Evolutionary conservation across 23 tunicate species (phyloP), one percentile per base, ranked within the genome.

Genomic region (Styela clava): DNA sequence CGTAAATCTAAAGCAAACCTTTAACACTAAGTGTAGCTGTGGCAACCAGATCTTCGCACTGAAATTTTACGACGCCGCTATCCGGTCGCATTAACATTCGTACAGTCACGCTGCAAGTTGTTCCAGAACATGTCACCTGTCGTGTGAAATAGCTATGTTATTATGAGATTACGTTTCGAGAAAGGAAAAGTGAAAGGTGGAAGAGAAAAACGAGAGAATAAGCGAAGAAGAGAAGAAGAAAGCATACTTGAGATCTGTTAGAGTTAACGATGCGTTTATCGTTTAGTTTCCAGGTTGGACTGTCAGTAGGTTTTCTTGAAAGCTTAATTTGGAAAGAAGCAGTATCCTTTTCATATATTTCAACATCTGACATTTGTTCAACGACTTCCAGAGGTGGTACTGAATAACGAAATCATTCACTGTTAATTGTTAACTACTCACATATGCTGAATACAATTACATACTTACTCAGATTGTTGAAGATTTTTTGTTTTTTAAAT

Each of bases 321-420:
- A 83, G 16, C 24, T 36, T 33, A 21, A 83, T 69, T 74, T 74
- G 73, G 33, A 83, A 83, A 33, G 80, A 36, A 33, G 63, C 86
- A n/a, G 79, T 74, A 27, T 64, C 86, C 35, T 62, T 31, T 36
- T 56, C 73, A 25, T 73, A 44, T 34, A 76, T 69, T 25, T 73
- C 80, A 12, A 76, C 52, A 30, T 83, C 73, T 19, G 73, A 24
- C 2, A 83, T 24, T 2, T 64, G 32, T 20, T 74, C 62, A 33
- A 73, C 27, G 0, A 83, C 34, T 62, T 63, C 62, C 34, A 83
- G 70, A 25, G 62, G 62, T 20, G 86, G 86, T 23, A 71, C 86
- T 83, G 80, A 7, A 24, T 22, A 19, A 69, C 31, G 19, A 24
- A n/a, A n/a, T n/a, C n/a, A n/a, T n/a, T n/a, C n/a, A n/a, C n/a